Evolutionary conservation across 2,797 vertebrate genomes (phyloP).

Genomic region (Gymnothorax reevesii): DNA sequence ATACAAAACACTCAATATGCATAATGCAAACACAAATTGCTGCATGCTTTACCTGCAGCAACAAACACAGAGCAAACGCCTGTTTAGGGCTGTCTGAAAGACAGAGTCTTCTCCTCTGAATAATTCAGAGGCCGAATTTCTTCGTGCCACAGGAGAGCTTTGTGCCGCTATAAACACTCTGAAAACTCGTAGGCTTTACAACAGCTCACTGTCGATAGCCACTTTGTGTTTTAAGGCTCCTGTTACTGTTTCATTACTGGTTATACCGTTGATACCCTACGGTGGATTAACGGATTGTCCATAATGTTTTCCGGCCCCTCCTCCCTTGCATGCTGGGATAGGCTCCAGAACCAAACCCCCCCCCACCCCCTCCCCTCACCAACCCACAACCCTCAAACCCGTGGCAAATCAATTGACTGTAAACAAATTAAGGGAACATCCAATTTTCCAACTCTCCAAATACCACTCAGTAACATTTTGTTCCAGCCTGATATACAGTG

Average conservation of each 20-base stretch:
- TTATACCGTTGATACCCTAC: not conserved
- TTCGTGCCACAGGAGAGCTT: conserved; percentile 29
- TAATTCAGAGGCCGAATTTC: conserved; percentile 54
- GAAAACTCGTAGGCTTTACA: conserved; percentile 38
- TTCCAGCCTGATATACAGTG: not conserved
- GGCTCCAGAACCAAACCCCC: too few relatives aligned
- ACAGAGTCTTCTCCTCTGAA: conserved; percentile 46
- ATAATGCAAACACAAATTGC: conserved; percentile 39
- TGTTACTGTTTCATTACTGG: not conserved
- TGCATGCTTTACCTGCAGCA: conserved; percentile 39
- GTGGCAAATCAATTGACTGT: not conserved
- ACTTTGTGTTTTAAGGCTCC: not conserved
- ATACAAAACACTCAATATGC: conserved; percentile 31
- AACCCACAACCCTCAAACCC: too few relatives aligned
- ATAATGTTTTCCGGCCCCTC: too few relatives aligned
- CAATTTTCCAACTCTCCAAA: not conserved
- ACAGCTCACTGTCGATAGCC: not conserved
- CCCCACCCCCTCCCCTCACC: too few relatives aligned
- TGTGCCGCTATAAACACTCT: not conserved
- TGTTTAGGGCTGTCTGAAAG: conserved; percentile 42
- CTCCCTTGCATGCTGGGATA: too few relatives aligned
- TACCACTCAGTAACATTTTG: not conserved
- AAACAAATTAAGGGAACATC: not conserved
- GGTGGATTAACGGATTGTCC: too few relatives aligned
- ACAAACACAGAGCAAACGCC: conserved; percentile 42